Percentiles rank a stretch among this genome's conserved stretches.
Evolutionary conservation across 2,113 vertebrate genomes (phyloP).

Genomic region (Elanoides forficatus): DNA sequence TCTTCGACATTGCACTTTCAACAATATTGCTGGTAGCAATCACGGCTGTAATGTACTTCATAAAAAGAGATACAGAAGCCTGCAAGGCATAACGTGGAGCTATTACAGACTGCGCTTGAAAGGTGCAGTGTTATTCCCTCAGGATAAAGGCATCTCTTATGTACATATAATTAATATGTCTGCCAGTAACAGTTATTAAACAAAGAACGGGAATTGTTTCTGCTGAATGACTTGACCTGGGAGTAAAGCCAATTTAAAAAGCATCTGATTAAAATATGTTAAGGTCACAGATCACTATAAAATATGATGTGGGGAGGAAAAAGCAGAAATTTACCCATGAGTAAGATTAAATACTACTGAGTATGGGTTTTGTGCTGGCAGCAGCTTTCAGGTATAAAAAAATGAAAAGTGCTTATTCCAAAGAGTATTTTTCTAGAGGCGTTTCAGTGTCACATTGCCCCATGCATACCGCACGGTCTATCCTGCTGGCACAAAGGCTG

Average conservation of each 20-base stretch:
- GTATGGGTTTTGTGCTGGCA: background rate
- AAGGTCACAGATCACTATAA: conserved; percentile 64
- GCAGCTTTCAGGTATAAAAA: background rate
- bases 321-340: conserved; percentile 10
- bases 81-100: background rate
- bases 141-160: conserved; percentile 40
- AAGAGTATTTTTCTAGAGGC: background rate
- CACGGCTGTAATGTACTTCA: background rate
- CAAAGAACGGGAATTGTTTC: conserved; percentile 55
- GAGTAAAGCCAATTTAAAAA: conserved; percentile 62
- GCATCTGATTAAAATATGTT: conserved; percentile 58
- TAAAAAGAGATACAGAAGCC: background rate
- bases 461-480: accelerated
- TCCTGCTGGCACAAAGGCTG: background rate
- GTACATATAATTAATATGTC: conserved; percentile 67
- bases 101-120: background rate
- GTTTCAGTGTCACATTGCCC: background rate
- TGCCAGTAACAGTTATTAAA: conserved; percentile 60
- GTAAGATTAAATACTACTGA: background rate
- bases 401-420: background rate
- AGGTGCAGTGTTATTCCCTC: conserved; percentile 33
- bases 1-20: background rate
- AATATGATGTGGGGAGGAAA: conserved; percentile 58
- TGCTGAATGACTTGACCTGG: conserved; percentile 54
- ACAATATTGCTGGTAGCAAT: background rate